A percentile compares a stretch with the other conserved stretches of the same genome.
Evolutionary conservation across 1,140 invertebrate genomes (phyloP).

Genomic region (Drosophila elegans): DNA sequence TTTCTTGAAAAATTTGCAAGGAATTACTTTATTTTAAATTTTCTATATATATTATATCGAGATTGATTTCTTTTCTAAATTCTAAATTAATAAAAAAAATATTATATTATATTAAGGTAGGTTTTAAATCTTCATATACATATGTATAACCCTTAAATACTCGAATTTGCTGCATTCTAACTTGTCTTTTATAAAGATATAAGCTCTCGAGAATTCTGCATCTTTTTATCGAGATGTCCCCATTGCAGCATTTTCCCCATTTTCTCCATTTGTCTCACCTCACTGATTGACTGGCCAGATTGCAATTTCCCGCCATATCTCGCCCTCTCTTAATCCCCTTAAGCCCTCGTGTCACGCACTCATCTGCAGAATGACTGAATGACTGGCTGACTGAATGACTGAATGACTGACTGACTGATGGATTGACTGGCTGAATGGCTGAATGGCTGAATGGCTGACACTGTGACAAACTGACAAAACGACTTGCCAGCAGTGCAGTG

Average conservation of each 20-base stretch:
- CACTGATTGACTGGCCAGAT: slow-evolving; percentile 32
- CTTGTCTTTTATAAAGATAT: no score
- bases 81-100: no score
- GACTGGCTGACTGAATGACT: slow-evolving; percentile 10
- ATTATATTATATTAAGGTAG: no score
- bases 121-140: no score
- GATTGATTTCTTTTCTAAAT: no score
- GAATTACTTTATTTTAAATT: no score
- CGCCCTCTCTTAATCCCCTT: slow-evolving; percentile 2
- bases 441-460: slow-evolving; percentile 12
- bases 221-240: slow-evolving; percentile 15
- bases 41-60: no score
- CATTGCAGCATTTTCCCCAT: neutral
- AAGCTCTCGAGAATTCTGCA: neutral
- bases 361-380: neutral
- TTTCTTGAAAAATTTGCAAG: no score
- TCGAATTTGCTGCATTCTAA: no score
- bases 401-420: slow-evolving; percentile 1
- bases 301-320: slow-evolving; percentile 18
- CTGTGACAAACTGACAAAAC: slow-evolving; percentile 37
- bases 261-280: slow-evolving; percentile 12
- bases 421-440: slow-evolving; percentile 10
- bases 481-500: slow-evolving; percentile 26
- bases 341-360: neutral
- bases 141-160: no score